Percentiles rank a stretch among this genome's conserved stretches.
Evolutionary conservation across 1,140 invertebrate species (phyloP).

Genomic region (Augochlora pura): DNA sequence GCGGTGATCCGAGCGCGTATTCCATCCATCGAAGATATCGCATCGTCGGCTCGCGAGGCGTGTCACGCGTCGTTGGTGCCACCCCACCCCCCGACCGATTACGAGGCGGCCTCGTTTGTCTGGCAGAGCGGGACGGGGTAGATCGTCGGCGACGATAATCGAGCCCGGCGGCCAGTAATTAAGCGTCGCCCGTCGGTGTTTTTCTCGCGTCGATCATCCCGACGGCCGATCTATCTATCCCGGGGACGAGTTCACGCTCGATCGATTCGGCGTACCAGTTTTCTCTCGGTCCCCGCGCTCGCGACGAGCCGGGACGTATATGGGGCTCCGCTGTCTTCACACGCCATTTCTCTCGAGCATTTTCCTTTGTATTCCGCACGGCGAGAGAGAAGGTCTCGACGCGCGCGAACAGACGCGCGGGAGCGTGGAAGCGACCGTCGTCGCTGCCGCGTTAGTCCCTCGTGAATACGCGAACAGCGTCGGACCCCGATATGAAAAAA

Average conservation of each 20-base stretch:
- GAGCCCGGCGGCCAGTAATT: background rate
- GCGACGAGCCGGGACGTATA: too few species aligned
- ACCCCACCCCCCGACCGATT: too few species aligned
- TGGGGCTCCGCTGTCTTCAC: background rate
- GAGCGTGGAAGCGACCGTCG: too few species aligned
- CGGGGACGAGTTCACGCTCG: background rate
- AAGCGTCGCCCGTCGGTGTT: background rate
- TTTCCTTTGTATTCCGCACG: background rate
- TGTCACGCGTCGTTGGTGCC: too few species aligned
- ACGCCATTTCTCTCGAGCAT: background rate
- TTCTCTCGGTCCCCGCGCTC: background rate
- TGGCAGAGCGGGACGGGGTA: background rate
- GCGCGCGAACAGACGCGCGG: too few species aligned
- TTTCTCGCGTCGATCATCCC: background rate
- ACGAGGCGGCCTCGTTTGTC: background rate
- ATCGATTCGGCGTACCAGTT: background rate
- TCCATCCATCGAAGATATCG: too few species aligned
- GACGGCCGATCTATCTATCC: background rate
- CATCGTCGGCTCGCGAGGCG: too few species aligned
- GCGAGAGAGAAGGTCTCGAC: background rate
- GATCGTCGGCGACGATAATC: conserved; percentile 2
- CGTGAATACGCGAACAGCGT: background rate
- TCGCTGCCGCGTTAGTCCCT: background rate
- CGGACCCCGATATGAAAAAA: background rate
- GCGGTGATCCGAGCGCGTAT: too few species aligned